Percentiles rank a stretch among this genome's conserved stretches.
These are phyloP conservation scores for Mus spicilegus DNA, from an alignment of 2,113 vertebrate genomes.

Conservation along the genomic window DNA sequence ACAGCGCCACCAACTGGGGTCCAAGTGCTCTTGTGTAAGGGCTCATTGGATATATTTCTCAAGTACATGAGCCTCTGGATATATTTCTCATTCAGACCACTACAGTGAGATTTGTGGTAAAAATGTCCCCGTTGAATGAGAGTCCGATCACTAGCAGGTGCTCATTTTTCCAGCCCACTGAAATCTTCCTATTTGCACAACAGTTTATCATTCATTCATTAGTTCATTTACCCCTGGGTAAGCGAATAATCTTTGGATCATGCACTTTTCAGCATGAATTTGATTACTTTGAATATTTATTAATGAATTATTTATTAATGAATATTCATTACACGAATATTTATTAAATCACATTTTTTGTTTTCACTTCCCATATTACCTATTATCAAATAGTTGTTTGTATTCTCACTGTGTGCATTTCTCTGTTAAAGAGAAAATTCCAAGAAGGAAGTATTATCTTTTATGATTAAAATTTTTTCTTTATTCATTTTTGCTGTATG, in stretches of 20 bases:
- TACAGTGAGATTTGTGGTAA: neutral
- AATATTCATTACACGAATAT: neutral
- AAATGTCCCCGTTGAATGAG: neutral
- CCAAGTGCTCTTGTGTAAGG: neutral
- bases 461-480: neutral
- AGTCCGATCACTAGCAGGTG: neutral
- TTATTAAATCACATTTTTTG: neutral
- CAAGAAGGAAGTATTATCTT: neutral
- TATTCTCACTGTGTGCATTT: neutral
- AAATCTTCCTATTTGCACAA: neutral
- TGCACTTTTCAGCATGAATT: neutral
- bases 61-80: neutral
- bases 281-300: slow-evolving; percentile 6
- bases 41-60: neutral
- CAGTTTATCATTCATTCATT: neutral
- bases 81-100: neutral
- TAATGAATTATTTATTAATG: neutral
- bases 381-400: neutral
- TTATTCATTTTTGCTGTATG: neutral
- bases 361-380: slow-evolving; percentile 21
- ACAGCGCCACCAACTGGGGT: neutral
- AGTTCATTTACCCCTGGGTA: neutral
- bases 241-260: slow-evolving; percentile 12
- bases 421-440: neutral
- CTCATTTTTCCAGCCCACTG: slow-evolving; percentile 10